These are phyloP conservation scores for Threskiornis aethiopicus DNA, from an alignment of 2,797 vertebrate genomes.

Conservation along the genomic window DNA sequence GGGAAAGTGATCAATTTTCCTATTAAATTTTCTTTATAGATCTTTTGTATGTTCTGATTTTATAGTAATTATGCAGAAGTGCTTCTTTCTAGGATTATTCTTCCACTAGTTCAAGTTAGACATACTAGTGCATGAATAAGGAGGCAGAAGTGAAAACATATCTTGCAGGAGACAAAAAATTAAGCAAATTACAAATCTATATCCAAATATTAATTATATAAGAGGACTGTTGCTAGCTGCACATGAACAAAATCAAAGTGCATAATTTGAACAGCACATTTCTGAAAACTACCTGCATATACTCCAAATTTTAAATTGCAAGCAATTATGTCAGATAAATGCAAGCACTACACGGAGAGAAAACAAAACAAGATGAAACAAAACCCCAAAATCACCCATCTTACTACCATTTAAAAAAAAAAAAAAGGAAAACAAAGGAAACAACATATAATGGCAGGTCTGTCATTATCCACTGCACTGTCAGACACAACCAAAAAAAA, in stretches of 20 bases:
- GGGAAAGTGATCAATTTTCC: not conserved
- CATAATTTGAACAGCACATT: not conserved
- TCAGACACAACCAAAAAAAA: not conserved
- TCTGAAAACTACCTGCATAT: not conserved
- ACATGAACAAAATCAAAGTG: not conserved
- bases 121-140: not conserved
- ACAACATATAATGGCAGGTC: not conserved
- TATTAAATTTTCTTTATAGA: not conserved
- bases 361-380: not conserved
- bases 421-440: not conserved
- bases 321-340: not conserved
- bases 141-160: not conserved
- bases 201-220: not conserved
- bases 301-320: not conserved
- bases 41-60: not conserved
- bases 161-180: not conserved
- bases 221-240: not conserved
- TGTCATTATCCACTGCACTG: not conserved
- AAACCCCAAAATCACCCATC: rapidly evolving
- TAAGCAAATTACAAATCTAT: not conserved
- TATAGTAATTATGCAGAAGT: not conserved
- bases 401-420: not conserved
- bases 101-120: not conserved
- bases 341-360: not conserved
- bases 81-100: not conserved